Conservation (phyloP, 2,113 vertebrate genomes). For the Myxocyprinus asiaticus region DNA sequence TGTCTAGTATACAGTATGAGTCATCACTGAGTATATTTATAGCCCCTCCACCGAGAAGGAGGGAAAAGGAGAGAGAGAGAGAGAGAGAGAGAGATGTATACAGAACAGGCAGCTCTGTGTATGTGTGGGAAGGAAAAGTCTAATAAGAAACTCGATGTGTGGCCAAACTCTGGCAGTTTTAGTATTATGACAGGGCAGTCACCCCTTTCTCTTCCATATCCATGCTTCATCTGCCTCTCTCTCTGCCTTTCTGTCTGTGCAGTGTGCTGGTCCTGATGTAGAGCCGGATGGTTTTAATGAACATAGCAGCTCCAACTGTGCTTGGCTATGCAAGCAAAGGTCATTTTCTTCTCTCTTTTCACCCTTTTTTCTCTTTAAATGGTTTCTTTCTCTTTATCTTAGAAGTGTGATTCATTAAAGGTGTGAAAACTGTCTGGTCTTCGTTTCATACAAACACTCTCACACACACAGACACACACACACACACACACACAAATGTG, state of each 20-base stretch:
- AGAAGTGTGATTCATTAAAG: conserved; percentile 41
- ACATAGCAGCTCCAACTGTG: conserved; percentile 34
- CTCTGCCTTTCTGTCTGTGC: neutral
- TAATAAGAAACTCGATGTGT: conserved; percentile 29
- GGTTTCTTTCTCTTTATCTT: neutral
- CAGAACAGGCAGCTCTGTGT: neutral
- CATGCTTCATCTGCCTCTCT: neutral
- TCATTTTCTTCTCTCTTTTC: conserved; percentile 22
- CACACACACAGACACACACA: conserved; percentile 1
- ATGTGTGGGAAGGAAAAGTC: neutral
- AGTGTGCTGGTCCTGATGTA: too few relatives aligned
- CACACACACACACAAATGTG: neutral
- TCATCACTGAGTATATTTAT: conserved; percentile 59
- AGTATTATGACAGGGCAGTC: conserved; percentile 12
- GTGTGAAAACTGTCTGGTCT: conserved; percentile 27
- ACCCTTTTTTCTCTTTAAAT: neutral
- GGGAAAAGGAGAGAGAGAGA: conserved; percentile 24
- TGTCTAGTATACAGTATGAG: conserved; percentile 50
- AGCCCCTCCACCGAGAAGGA: conserved; percentile 26
- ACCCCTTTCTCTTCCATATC: neutral
- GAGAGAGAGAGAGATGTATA: conserved; percentile 19
- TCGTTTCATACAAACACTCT: neutral
- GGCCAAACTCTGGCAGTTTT: conserved; percentile 13
- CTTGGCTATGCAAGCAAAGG: conserved; percentile 25
- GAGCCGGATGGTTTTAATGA: conserved; percentile 37